phyloP scores from a whole-genome alignment of 2,113 vertebrate genomes.

The Rhinichthys klamathensis region DNA sequence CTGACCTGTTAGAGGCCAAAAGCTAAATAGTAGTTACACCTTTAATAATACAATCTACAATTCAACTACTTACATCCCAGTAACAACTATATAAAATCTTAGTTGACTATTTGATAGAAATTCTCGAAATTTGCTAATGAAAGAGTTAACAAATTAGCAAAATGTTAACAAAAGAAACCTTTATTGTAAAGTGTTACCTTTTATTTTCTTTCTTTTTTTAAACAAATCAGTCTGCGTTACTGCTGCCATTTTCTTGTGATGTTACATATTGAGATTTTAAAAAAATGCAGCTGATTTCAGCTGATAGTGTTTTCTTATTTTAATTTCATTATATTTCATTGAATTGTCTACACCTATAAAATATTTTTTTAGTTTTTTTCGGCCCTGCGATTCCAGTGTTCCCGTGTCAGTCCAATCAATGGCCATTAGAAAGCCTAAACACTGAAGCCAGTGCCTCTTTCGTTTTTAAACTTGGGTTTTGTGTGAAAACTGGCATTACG shows the following conservation, averaged over 20 bases:
- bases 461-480: background rate
- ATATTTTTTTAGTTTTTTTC: background rate
- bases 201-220: too few relatives aligned
- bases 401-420: background rate
- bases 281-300: too few relatives aligned
- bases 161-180: too few relatives aligned
- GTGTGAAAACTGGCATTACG: background rate
- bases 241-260: too few relatives aligned
- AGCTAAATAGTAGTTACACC: background rate
- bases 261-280: too few relatives aligned
- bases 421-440: background rate
- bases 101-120: background rate
- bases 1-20: background rate
- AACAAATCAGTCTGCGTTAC: too few relatives aligned
- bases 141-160: too few relatives aligned
- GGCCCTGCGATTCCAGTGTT: background rate
- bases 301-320: background rate
- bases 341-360: background rate
- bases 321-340: background rate
- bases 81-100: background rate
- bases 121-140: too few relatives aligned
- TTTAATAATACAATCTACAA: background rate
- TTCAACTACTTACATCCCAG: too few relatives aligned
- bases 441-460: background rate
- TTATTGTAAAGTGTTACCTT: too few relatives aligned